Percentiles rank a stretch among this genome's conserved stretches.
Conservation (phyloP, 2,888 invertebrate genomes). For the Pyrrhosoma nymphula region DNA sequence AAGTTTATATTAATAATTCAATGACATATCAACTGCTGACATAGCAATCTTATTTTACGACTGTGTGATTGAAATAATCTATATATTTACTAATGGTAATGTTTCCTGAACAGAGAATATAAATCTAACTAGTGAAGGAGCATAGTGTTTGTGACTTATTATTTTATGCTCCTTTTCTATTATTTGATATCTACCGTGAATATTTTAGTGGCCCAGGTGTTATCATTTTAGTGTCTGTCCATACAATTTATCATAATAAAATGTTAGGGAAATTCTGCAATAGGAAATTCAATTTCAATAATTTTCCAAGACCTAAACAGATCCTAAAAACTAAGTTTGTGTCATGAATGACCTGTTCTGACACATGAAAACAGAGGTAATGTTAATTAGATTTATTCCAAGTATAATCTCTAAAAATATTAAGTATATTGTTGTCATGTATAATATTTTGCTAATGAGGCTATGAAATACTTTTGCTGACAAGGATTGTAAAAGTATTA, state of each 20-base stretch:
- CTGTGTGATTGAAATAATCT: not conserved
- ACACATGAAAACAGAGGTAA: slow-evolving; percentile 14
- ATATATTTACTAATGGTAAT: not conserved
- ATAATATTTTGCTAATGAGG: slow-evolving; percentile 62
- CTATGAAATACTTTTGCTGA: slow-evolving; percentile 57
- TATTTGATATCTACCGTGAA: not conserved
- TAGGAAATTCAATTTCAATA: not conserved
- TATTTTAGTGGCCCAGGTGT: slow-evolving; percentile 35
- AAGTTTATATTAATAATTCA: slow-evolving; percentile 49
- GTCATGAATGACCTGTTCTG: not conserved
- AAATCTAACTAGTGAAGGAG: not conserved
- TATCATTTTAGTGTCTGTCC: not conserved
- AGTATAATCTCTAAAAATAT: not conserved
- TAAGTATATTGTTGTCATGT: slow-evolving; percentile 18
- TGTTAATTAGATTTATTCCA: slow-evolving; percentile 1
- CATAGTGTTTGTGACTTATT: not conserved
- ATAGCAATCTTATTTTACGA: slow-evolving; percentile 44
- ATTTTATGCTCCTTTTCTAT: slow-evolving; percentile 26
- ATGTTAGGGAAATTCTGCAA: not conserved
- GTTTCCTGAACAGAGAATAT: not conserved
- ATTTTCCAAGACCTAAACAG: not conserved
- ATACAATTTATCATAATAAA: not conserved
- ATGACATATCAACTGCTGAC: slow-evolving; percentile 53
- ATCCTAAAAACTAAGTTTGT: not conserved
- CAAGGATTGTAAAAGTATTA: slow-evolving; percentile 24